These are phyloP conservation scores for Busseola fusca DNA, from an alignment of 2,888 invertebrate genomes.

Conservation along the genomic window DNA sequence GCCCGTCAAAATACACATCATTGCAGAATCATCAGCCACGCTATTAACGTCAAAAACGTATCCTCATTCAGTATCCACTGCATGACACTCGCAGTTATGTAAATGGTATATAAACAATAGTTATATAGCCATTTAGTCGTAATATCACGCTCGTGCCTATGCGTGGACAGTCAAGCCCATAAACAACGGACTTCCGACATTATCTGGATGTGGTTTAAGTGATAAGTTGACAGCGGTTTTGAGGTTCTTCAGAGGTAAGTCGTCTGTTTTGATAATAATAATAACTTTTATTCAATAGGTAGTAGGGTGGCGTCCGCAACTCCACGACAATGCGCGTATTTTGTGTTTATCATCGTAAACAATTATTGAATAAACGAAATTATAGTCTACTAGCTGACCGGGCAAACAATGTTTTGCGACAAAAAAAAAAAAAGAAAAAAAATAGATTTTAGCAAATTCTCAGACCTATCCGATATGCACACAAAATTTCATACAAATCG, in stretches of 20 bases:
- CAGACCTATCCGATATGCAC: too few species aligned
- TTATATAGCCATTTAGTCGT: constrained; percentile 69
- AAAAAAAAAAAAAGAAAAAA: too few species aligned
- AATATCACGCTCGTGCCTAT: constrained; percentile 68
- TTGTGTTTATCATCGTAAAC: too few species aligned
- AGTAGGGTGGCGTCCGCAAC: too few species aligned
- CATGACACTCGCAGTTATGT: constrained; percentile 53
- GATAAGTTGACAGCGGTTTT: constrained; percentile 26
- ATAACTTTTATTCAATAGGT: too few species aligned
- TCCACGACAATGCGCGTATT: too few species aligned
- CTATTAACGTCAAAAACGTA: constrained; percentile 24
- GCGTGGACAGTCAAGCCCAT: constrained; percentile 72
- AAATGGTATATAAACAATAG: constrained; percentile 69
- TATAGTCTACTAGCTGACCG: too few species aligned
- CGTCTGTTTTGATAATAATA: too few species aligned
- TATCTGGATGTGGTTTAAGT: constrained; percentile 57
- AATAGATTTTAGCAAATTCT: too few species aligned
- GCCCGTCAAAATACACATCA: neutral
- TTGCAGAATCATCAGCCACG: neutral
- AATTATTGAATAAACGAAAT: too few species aligned
- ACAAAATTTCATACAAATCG: too few species aligned
- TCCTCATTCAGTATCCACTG: constrained; percentile 17
- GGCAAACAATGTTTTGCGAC: too few species aligned
- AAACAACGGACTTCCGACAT: constrained; percentile 75
- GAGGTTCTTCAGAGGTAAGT: neutral